Evolutionary conservation across 2,797 vertebrate genomes (phyloP), one percentile per base, ranked within the genome.

Genomic region (Crocidura indochinensis): DNA sequence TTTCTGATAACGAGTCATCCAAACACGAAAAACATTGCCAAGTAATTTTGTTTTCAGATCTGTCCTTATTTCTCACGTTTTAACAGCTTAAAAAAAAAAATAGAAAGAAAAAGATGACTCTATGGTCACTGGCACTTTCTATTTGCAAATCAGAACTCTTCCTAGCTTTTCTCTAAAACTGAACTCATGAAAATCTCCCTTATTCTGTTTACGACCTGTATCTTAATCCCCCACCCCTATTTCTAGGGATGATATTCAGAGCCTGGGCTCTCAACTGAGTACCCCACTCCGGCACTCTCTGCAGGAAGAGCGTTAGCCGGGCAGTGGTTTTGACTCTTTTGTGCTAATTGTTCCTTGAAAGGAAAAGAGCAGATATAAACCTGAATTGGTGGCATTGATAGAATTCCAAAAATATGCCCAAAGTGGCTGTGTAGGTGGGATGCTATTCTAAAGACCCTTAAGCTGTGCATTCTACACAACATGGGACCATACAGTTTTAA

Each of bases 81-180:
- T 20, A 89, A 83, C 62, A 71, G 67, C n/a, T 67, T 49, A 78
- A 79, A 56, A 90, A 94, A 80, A 84, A 19, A 60, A 7, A 19
- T 1, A 60, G 11, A 53, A 53, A 53, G 51, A 1, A 53, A 53
- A 53, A 3, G 17, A 53, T 4, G 17, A 53, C 1, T 17, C 51
- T 14, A 14, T 69, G 51, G 51, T 85, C 56, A 94, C 89, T 85
- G 93, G 83, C 64, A 68, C 85, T 72, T 20, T 84, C 38, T 11
- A 7, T 75, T 20, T 73, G 65, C 38, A 90, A 92, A 91, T 85
- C 56, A 75, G 38, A 82, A 85, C 6, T 27, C 2, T 84, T 60
- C 71, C 26, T 1, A 1, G 74, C 29, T 69, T 9, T 31, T 92
- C 62, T 87, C 64, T 81, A 67, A 38, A 71, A 89, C 93, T 64